A percentile compares a stretch with the other conserved stretches of the same genome.
Conservation (phyloP, 2,113 vertebrate genomes). For the Entosphenus tridentatus region DNA sequence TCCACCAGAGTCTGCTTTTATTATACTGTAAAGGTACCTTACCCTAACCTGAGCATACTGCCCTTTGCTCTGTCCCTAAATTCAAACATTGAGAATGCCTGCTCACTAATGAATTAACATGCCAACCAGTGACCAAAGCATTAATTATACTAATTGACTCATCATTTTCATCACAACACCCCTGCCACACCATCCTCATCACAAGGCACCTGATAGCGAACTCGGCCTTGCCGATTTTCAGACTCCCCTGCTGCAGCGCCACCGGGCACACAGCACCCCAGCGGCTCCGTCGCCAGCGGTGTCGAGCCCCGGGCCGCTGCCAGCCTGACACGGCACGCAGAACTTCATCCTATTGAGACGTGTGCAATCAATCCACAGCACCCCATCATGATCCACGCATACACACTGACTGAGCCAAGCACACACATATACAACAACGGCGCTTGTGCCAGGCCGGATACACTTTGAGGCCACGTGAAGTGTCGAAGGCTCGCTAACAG, state of each 20-base stretch:
- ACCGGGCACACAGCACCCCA: slow-evolving; percentile 62
- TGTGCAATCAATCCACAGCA: no score
- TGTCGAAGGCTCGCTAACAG: no score
- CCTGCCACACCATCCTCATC: no score
- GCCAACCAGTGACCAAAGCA: neutral
- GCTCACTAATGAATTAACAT: neutral
- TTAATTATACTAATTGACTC: neutral
- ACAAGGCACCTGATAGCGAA: slow-evolving; percentile 39
- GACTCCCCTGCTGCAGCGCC: slow-evolving; percentile 40
- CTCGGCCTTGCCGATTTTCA: slow-evolving; percentile 31
- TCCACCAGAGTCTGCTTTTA: no score
- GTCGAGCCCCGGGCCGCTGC: slow-evolving; percentile 29
- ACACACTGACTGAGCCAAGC: no score
- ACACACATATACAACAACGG: no score
- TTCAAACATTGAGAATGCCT: neutral
- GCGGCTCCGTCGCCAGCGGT: slow-evolving; percentile 53
- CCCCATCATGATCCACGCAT: no score
- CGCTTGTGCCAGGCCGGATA: no score
- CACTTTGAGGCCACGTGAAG: no score
- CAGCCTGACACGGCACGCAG: slow-evolving; percentile 26
- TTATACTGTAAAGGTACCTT: neutral
- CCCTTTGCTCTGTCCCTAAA: neutral
- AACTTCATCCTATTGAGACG: slow-evolving; percentile 34
- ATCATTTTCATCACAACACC: neutral
- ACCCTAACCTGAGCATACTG: neutral